Base-by-base conservation (phyloP, 2,888 invertebrate species). In the Drosophila subquinaria region DNA sequence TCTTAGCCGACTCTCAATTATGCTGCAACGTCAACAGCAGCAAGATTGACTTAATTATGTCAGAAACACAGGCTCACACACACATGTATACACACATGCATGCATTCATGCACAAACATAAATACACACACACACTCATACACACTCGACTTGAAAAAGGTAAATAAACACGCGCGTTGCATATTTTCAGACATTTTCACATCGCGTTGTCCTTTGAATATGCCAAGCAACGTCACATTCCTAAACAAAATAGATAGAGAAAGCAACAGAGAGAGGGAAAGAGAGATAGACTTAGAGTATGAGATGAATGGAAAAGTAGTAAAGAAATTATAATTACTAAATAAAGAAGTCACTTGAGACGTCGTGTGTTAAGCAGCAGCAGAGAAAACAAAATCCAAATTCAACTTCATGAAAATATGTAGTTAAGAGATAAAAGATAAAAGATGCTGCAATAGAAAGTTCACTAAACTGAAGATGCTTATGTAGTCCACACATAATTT, bases 21-120 rank as follows among this genome's bases (percentile, higher is more conserved):
- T 84, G 86, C 88, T 80, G 86, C 72, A 83, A 75, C 82, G 82
- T 79, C 83, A 87, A 84, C 83, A 83, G 70, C 77, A 63, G 73
- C 66, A 73, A 73, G 84, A 84, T 84, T 84, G 86, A 85, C 84
- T 84, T 84, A 84, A 84, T 88, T 84, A 84, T 84, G 84, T 79
- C 86, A 78, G 68, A 71, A 79, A 73, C 51, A 70, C 55, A 65
- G 51, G 69, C 48, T 52, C 59, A 59, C 38, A 42, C 48, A 55
- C 50, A 50, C 17, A 52, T 38, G 35, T 51, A 52, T 15, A 45
- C 48, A 42, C 10, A 35, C 53, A 63, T 43, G 13, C 38, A 56
- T 15, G 27, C 60, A 36, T 45, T 13, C 52, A 53, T 36, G 35
- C 61, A 52, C 52, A 45, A 42, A 42, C 42, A 55, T 10, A 43